Evolutionary conservation across 2,888 invertebrate species (phyloP), one percentile per base, ranked within the genome.

Genomic region (Erebia epiphron): DNA sequence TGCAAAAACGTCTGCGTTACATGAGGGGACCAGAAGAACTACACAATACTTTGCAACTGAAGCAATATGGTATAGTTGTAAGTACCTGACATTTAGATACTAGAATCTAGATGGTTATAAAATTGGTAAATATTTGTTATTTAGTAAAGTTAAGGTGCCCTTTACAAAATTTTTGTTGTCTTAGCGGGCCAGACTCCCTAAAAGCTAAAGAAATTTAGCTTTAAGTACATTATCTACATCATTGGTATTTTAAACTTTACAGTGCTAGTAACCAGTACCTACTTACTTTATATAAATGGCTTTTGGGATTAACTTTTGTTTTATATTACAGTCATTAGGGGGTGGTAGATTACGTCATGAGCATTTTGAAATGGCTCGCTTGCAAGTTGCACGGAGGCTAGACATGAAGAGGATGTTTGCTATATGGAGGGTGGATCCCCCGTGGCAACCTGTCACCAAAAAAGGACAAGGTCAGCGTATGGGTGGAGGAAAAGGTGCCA

Each of bases 401-500:
- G 96, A 98, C 79, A 88, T 94, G 21, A 95, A 94, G 75, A 95
- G 95, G 79, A 98, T 97, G 96, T 99, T 99, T 94, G 98, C 98
- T 0, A 93, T 98, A 46, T 99, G 99, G 99, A 94, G 99, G 79
- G 93, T 99, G 0, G 98, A 98, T 79, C 94, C 98, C 0, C 99
- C 99, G 0, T 99, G 99, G 99, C 98, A 99, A 82, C 97, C 99
- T 0, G 90, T 98, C 11, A 97, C 98, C 0, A 98, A 96, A 86
- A 97, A 97, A 86, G 97, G 98, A 0, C 96, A 96, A 86, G 99
- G 99, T 0, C 96, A 96, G 76, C 94, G 98, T 79, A 98, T 99
- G 97, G 99, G 99, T 10, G 98, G 98, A 76, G 99, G 99, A 14
- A 99, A 99, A 94, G 98, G 98, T 9, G 94, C 96, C 0, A 98